A percentile compares a stretch with the other conserved stretches of the same genome.
These are phyloP conservation scores for Nothobranchius furzeri DNA, from an alignment of 2,113 vertebrate species.

Conservation along the genomic window DNA sequence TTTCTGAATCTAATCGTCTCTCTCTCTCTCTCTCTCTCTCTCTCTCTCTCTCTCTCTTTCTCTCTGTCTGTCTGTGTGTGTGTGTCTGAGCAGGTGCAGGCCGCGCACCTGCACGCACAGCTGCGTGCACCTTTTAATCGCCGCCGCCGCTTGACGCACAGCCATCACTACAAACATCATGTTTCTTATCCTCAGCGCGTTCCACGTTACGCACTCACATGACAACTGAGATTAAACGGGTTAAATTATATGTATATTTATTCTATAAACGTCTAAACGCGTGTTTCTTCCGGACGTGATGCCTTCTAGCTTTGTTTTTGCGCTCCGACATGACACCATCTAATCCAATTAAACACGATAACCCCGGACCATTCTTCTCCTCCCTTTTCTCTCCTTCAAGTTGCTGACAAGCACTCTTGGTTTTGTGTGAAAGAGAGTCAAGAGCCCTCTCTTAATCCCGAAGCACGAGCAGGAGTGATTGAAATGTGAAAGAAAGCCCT, in stretches of 20 bases:
- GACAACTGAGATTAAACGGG: too few relatives aligned
- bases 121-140: constrained; percentile 70
- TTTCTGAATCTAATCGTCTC: constrained; percentile 2
- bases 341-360: constrained; percentile 85
- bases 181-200: too few relatives aligned
- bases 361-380: constrained; percentile 71
- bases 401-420: constrained; percentile 74
- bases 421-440: constrained; percentile 76
- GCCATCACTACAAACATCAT: constrained; percentile 4
- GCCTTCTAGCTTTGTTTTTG: constrained; percentile 58
- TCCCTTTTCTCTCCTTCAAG: constrained; percentile 44
- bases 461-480: constrained; percentile 60
- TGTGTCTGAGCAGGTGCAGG: constrained; percentile 71
- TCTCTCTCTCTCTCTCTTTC: background rate
- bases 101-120: constrained; percentile 65
- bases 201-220: too few relatives aligned
- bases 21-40: background rate
- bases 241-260: too few relatives aligned
- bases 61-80: too few relatives aligned
- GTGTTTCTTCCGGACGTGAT: constrained; percentile 20
- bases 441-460: constrained; percentile 74
- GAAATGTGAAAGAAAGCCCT: constrained; percentile 71
- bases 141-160: constrained; percentile 63
- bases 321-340: constrained; percentile 71
- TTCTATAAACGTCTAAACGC: background rate